These are phyloP conservation scores for Propithecus perrieri DNA, from an alignment of 2,797 vertebrate genomes.

Conservation along the genomic window DNA sequence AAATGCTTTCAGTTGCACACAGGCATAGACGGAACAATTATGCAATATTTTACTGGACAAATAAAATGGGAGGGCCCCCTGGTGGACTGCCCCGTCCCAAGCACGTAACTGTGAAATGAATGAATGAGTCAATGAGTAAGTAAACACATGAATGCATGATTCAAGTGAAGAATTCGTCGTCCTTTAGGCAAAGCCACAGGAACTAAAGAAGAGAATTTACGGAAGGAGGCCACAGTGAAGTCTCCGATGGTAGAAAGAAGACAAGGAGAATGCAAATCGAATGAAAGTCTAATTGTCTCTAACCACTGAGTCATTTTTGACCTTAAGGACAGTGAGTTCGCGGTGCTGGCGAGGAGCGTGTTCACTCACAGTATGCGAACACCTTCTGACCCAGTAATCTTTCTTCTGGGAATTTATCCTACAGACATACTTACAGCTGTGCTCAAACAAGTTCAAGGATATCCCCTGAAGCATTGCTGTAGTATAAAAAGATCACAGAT, in stretches of 20 bases:
- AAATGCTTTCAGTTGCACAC: neutral
- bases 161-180: rapidly evolving
- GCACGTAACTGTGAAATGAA: rapidly evolving
- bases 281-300: neutral
- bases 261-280: neutral
- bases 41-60: neutral
- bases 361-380: neutral
- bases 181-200: neutral
- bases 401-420: neutral
- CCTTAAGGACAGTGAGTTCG: too few relatives aligned
- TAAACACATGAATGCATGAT: rapidly evolving
- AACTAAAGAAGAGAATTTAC: neutral
- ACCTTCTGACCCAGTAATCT: neutral
- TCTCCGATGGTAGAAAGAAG: neutral
- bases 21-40: rapidly evolving
- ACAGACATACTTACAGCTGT: neutral
- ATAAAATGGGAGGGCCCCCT: conserved; percentile 57
- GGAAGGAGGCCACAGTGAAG: neutral
- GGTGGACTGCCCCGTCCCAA: neutral
- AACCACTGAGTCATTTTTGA: neutral
- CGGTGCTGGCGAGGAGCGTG: neutral
- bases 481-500: neutral
- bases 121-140: too few relatives aligned
- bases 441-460: neutral
- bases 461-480: neutral